phyloP scores from a whole-genome alignment of 2,113 vertebrate genomes.

The Passerina amoena region DNA sequence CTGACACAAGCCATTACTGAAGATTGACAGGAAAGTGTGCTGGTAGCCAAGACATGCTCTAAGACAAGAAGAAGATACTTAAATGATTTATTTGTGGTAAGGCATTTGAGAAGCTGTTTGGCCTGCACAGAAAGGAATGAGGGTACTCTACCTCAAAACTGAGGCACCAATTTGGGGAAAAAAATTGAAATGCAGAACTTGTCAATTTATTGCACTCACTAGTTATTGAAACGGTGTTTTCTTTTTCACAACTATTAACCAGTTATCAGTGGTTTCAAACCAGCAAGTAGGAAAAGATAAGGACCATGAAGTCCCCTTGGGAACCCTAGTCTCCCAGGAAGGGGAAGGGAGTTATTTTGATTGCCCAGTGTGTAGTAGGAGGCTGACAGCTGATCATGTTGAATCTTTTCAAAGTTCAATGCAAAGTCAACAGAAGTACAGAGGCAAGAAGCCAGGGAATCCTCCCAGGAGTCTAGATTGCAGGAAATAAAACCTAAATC shows the following conservation, averaged over 20 bases:
- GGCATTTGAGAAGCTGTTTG: constrained; percentile 24
- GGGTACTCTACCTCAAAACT: not conserved
- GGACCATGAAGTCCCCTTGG: not conserved
- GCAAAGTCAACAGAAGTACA: not conserved
- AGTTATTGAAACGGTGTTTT: constrained; percentile 5
- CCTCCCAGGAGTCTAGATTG: not conserved
- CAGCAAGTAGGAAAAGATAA: not conserved
- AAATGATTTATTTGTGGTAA: constrained; percentile 65
- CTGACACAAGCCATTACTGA: constrained; percentile 72
- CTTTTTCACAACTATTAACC: constrained; percentile 9
- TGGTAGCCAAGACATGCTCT: constrained; percentile 55
- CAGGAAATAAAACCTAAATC: not conserved
- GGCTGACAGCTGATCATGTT: constrained; percentile 25
- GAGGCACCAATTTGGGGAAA: not conserved
- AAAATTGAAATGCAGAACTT: not conserved
- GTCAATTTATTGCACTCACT: not conserved
- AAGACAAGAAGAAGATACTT: constrained; percentile 55
- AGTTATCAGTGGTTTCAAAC: constrained; percentile 9
- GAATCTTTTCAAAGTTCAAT: constrained; percentile 45
- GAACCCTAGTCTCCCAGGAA: not conserved
- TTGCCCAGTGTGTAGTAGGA: not conserved
- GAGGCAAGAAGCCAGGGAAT: not conserved
- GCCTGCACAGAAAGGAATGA: not conserved
- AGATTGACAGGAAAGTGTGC: constrained; percentile 73
- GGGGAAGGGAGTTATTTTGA: not conserved